Evolutionary conservation across 1,140 invertebrate genomes (phyloP), one percentile per base, ranked within the genome.

Genomic region (Drosophila pachea): DNA sequence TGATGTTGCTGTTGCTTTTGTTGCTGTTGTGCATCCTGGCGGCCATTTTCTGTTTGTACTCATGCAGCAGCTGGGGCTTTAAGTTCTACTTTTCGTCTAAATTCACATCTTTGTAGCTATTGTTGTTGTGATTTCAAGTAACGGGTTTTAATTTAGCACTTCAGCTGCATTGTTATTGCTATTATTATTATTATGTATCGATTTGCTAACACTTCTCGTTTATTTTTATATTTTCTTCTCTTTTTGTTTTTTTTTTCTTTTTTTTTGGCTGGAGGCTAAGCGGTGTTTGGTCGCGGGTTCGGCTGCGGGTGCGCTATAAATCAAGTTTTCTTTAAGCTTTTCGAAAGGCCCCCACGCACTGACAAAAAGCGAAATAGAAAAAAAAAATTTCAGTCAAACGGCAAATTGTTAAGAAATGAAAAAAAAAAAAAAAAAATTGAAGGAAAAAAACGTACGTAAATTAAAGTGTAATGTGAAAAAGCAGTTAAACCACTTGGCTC

Each of bases 381-480:
- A 11, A 11, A 22, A 22, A 22, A 2, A 2, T 22, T 22, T 22
- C 22, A 49, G 52, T 47, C 45, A 76, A 78, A 72, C 68, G 62
- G 75, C 78, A 78, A 78, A 77, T 74, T 74, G 74, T 78, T 70
- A 61, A 78, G 71, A 71, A 78, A 78, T 81, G 73, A 81, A 66
- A 68, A 64, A 68, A 35, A 35, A 35, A 35, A 68, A 79, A 79
- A 79, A 76, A 72, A 70, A 69, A 81, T 56, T 62, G 61, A 66
- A 82, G 81, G 22, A 74, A 72, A 70, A 67, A 83, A 82, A 69
- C 12, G 40, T 43, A 76, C 60, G 78, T 66, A 79, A 84, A 86
- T 84, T 84, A 74, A 84, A 79, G 73, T 83, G 76, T 83, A 84
- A 79, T 83, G 62, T 76, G 65, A 75, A 74, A 83, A 79, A 84